Percentiles rank a stretch among this genome's conserved stretches.
Evolutionary conservation across 2,113 vertebrate genomes (phyloP).

Genomic region (Elephantulus edwardii): DNA sequence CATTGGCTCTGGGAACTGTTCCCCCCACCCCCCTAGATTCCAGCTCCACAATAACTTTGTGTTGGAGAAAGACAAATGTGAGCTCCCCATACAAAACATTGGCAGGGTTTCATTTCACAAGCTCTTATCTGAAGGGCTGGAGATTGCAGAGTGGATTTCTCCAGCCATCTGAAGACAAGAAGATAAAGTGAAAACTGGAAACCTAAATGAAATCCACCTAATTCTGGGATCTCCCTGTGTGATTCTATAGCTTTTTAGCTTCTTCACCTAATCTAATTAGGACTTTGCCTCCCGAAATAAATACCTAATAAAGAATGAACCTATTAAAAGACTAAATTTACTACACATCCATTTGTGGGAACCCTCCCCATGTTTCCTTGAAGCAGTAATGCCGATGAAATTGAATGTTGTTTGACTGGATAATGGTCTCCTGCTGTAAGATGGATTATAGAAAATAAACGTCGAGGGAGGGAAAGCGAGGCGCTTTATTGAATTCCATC

Average conservation of each 20-base stretch:
- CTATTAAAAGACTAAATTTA: slow-evolving; percentile 85
- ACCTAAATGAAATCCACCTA: slow-evolving; percentile 30
- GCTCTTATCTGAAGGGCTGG: slow-evolving; percentile 77
- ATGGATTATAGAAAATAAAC: slow-evolving; percentile 81
- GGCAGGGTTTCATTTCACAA: slow-evolving; percentile 79
- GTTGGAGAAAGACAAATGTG: slow-evolving; percentile 83
- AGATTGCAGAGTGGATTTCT: slow-evolving; percentile 77
- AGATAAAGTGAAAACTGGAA: slow-evolving; percentile 73
- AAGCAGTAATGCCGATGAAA: slow-evolving; percentile 77
- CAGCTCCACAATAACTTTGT: slow-evolving; percentile 81
- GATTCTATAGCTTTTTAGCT: slow-evolving; percentile 72
- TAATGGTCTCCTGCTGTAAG: slow-evolving; percentile 81
- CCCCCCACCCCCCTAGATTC: slow-evolving; percentile 81
- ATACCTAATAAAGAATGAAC: slow-evolving; percentile 87
- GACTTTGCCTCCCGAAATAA: slow-evolving; percentile 84
- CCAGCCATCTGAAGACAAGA: slow-evolving; percentile 74
- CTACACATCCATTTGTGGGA: slow-evolving; percentile 79
- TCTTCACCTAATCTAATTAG: slow-evolving; percentile 84
- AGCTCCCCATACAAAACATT: slow-evolving; percentile 78
- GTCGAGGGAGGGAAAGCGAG: slow-evolving; percentile 52
- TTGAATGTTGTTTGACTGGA: slow-evolving; percentile 80
- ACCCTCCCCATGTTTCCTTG: slow-evolving; percentile 70
- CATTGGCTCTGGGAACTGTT: slow-evolving; percentile 76
- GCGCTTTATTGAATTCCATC: slow-evolving; percentile 68
- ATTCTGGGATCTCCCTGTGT: slow-evolving; percentile 74